Conservation (phyloP, 2,888 invertebrate species). For the Tetranychus truncatus region DNA sequence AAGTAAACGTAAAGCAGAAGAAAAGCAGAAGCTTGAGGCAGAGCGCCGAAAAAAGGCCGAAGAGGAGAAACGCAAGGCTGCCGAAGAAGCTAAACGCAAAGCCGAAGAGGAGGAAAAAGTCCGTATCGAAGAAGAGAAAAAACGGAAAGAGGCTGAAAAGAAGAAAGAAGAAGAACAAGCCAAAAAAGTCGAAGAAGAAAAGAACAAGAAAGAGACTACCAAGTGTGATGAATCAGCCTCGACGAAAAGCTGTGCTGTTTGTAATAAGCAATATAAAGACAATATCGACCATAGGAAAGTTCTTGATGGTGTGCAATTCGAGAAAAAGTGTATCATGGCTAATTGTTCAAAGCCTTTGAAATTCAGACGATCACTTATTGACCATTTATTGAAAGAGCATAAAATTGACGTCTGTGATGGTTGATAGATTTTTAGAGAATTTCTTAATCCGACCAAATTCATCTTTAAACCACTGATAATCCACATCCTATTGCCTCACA, state of each 20-base stretch:
- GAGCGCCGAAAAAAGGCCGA: not conserved
- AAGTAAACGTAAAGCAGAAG: not conserved
- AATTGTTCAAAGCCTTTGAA: not conserved
- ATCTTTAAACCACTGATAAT: too few relatives aligned
- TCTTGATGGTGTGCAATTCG: not conserved
- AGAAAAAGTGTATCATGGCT: not conserved
- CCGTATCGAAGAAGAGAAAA: not conserved
- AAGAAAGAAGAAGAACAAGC: not conserved
- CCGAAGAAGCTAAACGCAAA: not conserved
- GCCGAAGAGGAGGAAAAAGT: not conserved
- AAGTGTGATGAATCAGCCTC: not conserved
- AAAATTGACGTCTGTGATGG: not conserved
- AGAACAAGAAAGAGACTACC: not conserved
- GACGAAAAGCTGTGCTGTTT: not conserved
- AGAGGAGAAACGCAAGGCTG: not conserved
- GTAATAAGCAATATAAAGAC: slow-evolving; percentile 1
- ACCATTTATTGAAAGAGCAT: not conserved
- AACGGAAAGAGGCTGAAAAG: not conserved
- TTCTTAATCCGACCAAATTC: too few relatives aligned
- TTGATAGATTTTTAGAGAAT: too few relatives aligned
- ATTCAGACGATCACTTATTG: not conserved
- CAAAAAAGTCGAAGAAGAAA: not conserved
- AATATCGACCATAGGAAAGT: not conserved
- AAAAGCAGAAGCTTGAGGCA: not conserved
- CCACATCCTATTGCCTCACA: too few relatives aligned